A percentile compares a stretch with the other conserved stretches of the same genome.
Conservation (phyloP, 2,797 vertebrate genomes). For the Euphonia xanthogaster region DNA sequence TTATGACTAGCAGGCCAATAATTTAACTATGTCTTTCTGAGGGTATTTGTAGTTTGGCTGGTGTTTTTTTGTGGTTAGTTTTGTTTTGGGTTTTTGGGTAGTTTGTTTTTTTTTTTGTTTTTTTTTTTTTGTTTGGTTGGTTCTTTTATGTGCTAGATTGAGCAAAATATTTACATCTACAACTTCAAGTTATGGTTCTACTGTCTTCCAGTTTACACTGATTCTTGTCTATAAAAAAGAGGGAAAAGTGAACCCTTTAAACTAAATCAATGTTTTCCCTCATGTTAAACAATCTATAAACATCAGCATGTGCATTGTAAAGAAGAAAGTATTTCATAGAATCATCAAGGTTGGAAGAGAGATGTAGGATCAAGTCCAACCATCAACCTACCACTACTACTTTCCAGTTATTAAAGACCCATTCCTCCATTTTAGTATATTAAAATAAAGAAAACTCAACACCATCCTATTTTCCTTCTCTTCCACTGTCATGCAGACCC, state of each 20-base stretch:
- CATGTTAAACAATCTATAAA: background rate
- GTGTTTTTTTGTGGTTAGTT: background rate
- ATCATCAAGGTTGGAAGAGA: background rate
- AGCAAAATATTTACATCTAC: background rate
- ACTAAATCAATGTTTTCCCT: background rate
- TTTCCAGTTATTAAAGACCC: background rate
- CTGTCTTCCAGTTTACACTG: background rate
- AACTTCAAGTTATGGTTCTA: background rate
- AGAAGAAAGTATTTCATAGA: background rate
- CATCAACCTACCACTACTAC: fast-evolving
- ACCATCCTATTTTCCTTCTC: background rate
- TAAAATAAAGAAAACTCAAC: background rate
- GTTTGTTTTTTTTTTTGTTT: background rate
- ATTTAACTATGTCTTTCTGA: background rate
- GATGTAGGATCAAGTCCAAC: background rate
- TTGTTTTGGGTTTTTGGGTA: too few species aligned
- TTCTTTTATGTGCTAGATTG: background rate
- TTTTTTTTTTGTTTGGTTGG: background rate
- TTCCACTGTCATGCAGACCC: background rate
- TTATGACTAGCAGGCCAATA: background rate
- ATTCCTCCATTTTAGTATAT: background rate
- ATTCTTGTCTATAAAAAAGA: background rate
- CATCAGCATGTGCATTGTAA: background rate
- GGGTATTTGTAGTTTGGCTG: fast-evolving
- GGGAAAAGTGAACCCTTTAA: background rate